phyloP scores from a whole-genome alignment of 2,888 invertebrate genomes.

The Sympetrum striolatum region DNA sequence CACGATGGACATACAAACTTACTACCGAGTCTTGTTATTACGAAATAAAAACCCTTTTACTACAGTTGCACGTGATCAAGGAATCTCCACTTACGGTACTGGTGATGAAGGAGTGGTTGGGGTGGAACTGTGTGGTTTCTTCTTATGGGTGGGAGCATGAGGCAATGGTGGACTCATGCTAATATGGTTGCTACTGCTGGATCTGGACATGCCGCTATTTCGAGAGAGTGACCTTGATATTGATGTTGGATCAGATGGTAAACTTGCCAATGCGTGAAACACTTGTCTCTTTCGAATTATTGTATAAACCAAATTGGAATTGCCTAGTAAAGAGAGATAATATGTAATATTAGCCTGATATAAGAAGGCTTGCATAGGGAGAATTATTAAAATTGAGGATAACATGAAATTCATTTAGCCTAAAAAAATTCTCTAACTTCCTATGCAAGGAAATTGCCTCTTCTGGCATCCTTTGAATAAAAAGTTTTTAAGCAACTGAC shows the following conservation, averaged over 20 bases:
- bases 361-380: no score
- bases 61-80: no score
- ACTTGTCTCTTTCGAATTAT: constrained; percentile 98
- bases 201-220: constrained; percentile 14
- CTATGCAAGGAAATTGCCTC: no score
- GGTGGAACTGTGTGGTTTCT: neutral
- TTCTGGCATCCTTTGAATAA: no score
- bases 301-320: constrained; percentile 97
- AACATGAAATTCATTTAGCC: no score
- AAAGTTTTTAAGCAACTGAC: no score
- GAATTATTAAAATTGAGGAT: no score
- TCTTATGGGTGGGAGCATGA: neutral
- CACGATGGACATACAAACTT: no score
- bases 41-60: no score
- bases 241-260: constrained; percentile 90
- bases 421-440: no score
- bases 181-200: constrained; percentile 6
- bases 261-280: constrained; percentile 96
- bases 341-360: no score
- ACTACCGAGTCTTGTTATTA: no score
- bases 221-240: constrained; percentile 77
- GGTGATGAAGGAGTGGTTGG: constrained; percentile 52
- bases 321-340: constrained; percentile 66
- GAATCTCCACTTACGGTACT: constrained; percentile 50
- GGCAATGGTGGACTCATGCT: neutral